Conservation (phyloP, 2,113 vertebrate species). For the Steatornis caripensis region DNA sequence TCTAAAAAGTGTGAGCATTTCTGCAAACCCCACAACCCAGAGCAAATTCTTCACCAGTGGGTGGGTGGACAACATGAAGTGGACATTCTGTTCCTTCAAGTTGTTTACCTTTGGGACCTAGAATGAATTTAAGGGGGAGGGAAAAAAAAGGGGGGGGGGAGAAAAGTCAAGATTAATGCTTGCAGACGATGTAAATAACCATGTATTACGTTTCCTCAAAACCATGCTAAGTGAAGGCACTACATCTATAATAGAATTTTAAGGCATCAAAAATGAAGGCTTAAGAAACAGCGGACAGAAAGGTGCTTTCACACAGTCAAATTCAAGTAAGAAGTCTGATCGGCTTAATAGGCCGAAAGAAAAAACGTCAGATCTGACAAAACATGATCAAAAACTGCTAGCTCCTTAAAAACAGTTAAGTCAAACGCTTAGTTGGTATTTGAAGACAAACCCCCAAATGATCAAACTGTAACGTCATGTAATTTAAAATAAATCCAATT, state of each 20-base stretch:
- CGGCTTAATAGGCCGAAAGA: background rate
- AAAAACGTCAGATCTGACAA: background rate
- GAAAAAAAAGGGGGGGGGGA: background rate
- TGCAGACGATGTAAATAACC: background rate
- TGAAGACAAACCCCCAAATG: background rate
- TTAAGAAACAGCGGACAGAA: background rate
- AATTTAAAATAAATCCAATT: background rate
- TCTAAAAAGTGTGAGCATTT: constrained; percentile 98
- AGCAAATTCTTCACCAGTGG: constrained; percentile 97
- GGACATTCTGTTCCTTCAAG: constrained; percentile 97
- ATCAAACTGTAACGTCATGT: background rate
- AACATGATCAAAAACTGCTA: background rate
- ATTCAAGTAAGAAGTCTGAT: background rate
- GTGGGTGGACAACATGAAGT: constrained; percentile 95
- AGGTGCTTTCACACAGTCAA: background rate
- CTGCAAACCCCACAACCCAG: constrained; percentile 97
- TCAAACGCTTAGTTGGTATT: background rate
- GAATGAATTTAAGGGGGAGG: background rate
- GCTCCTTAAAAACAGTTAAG: background rate
- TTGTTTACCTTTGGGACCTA: constrained; percentile 98
- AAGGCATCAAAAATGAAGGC: background rate
- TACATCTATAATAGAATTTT: background rate
- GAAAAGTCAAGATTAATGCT: background rate
- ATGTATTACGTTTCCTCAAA: background rate
- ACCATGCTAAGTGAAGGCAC: background rate